Conservation (phyloP, 2,797 vertebrate species). For the Sebastes kiyomatsui region DNA sequence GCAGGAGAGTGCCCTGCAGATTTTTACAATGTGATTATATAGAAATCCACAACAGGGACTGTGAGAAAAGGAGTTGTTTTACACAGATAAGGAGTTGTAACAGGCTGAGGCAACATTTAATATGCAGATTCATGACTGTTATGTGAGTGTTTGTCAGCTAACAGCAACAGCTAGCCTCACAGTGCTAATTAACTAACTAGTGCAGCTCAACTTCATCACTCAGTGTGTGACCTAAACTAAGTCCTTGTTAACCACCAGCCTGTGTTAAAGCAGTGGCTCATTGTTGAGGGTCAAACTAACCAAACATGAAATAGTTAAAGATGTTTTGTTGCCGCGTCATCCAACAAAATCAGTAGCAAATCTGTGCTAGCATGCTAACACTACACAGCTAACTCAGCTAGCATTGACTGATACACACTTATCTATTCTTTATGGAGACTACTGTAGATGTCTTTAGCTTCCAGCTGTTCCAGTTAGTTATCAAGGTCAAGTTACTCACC, state of each 20-base stretch:
- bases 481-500: conserved; percentile 29
- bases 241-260: neutral
- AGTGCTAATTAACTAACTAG: conserved; percentile 45
- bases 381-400: conserved; percentile 50
- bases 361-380: conserved; percentile 60
- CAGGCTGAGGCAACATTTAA: neutral
- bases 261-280: neutral
- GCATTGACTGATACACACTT: neutral
- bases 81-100: too few species aligned
- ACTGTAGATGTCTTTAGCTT: neutral
- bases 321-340: conserved; percentile 52
- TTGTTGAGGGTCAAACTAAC: neutral
- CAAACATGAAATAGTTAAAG: conserved; percentile 52
- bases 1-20: too few species aligned
- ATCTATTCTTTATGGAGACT: neutral
- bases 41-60: too few species aligned
- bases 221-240: neutral
- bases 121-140: neutral
- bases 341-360: conserved; percentile 32
- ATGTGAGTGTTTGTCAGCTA: neutral
- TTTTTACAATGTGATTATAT: too few species aligned
- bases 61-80: too few species aligned
- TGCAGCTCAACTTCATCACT: conserved; percentile 40
- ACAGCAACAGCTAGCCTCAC: conserved; percentile 2
- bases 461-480: neutral